Conservation (phyloP, 2,888 invertebrate species). For the Drosophila ezoana region DNA sequence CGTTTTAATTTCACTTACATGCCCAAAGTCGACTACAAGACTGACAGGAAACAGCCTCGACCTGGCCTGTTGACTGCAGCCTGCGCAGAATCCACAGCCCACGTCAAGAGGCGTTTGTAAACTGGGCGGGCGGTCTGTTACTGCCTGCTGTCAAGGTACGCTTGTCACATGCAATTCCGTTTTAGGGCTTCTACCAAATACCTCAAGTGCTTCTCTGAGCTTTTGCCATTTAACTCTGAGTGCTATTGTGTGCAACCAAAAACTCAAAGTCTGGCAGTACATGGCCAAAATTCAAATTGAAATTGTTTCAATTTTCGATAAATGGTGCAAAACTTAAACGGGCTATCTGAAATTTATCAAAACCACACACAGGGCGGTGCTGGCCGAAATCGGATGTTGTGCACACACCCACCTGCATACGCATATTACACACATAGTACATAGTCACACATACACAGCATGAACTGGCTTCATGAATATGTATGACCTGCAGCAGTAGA, state of each 20-base stretch:
- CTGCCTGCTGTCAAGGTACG: conserved; percentile 37
- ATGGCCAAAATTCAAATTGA: conserved; percentile 63
- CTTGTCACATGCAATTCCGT: conserved; percentile 66
- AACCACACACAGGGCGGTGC: conserved; percentile 21
- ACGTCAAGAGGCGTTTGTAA: neutral
- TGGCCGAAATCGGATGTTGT: conserved; percentile 57
- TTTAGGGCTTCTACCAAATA: conserved; percentile 48
- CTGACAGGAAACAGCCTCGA: conserved; percentile 22
- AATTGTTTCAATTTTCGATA: conserved; percentile 77
- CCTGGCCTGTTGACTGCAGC: conserved; percentile 17
- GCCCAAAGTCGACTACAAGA: conserved; percentile 27
- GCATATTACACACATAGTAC: neutral
- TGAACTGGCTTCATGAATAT: conserved; percentile 45
- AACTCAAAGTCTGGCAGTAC: conserved; percentile 22
- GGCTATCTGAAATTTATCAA: conserved; percentile 54
- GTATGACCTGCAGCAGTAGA: conserved; percentile 46
- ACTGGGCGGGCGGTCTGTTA: neutral
- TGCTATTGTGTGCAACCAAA: conserved; percentile 18
- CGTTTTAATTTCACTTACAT: conserved; percentile 66
- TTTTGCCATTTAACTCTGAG: conserved; percentile 43
- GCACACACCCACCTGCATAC: conserved; percentile 14
- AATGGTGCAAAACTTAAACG: conserved; percentile 58
- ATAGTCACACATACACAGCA: neutral
- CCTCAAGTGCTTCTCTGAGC: conserved; percentile 38
- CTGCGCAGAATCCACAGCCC: conserved; percentile 20